phyloP scores from a whole-genome alignment of 2,113 vertebrate species.

The Ochotona princeps region DNA sequence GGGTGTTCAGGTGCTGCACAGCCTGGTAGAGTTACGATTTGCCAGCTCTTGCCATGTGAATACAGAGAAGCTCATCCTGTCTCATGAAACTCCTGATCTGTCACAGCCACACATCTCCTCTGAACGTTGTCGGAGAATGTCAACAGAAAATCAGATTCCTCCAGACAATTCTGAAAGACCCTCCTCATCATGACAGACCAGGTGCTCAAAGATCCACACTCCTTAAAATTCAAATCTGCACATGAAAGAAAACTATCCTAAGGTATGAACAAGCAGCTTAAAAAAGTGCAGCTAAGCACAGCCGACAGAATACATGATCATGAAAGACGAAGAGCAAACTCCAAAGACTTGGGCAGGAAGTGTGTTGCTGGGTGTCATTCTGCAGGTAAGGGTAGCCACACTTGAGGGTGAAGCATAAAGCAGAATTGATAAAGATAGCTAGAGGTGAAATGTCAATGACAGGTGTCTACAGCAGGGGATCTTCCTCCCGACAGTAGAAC shows the following conservation, averaged over 20 bases:
- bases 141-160: no score
- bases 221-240: background rate
- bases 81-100: no score
- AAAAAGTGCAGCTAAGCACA: background rate
- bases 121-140: no score
- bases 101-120: no score
- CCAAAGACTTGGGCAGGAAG: background rate
- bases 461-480: background rate
- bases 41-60: no score
- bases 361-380: background rate
- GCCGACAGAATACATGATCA: background rate
- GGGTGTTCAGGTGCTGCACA: no score
- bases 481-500: background rate
- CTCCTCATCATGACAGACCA: background rate
- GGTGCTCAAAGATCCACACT: background rate
- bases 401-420: background rate
- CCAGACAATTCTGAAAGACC: no score
- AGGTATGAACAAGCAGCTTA: background rate
- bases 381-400: background rate
- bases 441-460: background rate
- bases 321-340: background rate
- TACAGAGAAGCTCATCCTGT: no score
- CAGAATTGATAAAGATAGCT: background rate
- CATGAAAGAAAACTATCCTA: background rate
- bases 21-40: no score